phyloP scores from a whole-genome alignment of 1,140 invertebrate genomes.

The Drosophila chauvacae region DNA sequence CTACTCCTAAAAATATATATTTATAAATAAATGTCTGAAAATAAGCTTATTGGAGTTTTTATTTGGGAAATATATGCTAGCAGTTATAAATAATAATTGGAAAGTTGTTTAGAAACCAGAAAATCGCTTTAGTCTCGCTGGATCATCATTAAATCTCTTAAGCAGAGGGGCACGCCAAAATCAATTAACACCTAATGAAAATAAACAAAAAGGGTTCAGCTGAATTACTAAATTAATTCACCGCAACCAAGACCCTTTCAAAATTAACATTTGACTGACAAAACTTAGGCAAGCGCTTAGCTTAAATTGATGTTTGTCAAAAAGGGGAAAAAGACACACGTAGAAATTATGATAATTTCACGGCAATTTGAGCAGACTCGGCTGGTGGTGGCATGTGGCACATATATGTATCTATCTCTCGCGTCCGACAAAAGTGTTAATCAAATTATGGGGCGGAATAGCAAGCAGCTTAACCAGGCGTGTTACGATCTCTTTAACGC shows the following conservation, averaged over 20 bases:
- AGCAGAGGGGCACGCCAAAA: neutral
- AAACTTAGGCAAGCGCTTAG: conserved; percentile 27
- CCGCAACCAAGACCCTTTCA: conserved; percentile 3
- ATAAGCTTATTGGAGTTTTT: conserved; percentile 5
- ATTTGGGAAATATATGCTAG: neutral
- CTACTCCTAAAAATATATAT: conserved; percentile 59
- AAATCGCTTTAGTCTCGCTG: neutral
- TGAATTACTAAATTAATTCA: conserved; percentile 14
- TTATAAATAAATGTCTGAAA: conserved; percentile 53
- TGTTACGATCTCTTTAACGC: conserved; percentile 81
- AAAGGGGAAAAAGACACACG: conserved; percentile 43
- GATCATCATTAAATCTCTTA: conserved; percentile 1
- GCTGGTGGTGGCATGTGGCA: conserved; percentile 43
- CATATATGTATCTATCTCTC: conserved; percentile 18
- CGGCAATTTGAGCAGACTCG: conserved; percentile 60
- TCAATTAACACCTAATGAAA: conserved; percentile 15
- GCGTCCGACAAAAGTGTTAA: conserved; percentile 67
- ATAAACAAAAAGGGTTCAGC: neutral
- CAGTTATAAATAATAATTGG: no score
- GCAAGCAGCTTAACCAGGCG: conserved; percentile 66
- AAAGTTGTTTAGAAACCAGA: neutral
- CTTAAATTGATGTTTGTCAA: conserved; percentile 63
- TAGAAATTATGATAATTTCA: conserved; percentile 75
- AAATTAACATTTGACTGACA: conserved; percentile 34
- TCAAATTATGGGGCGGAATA: conserved; percentile 71